Evolutionary conservation across 2,888 invertebrate genomes (phyloP).

Genomic region (Eueremaeus valkanovi): DNA sequence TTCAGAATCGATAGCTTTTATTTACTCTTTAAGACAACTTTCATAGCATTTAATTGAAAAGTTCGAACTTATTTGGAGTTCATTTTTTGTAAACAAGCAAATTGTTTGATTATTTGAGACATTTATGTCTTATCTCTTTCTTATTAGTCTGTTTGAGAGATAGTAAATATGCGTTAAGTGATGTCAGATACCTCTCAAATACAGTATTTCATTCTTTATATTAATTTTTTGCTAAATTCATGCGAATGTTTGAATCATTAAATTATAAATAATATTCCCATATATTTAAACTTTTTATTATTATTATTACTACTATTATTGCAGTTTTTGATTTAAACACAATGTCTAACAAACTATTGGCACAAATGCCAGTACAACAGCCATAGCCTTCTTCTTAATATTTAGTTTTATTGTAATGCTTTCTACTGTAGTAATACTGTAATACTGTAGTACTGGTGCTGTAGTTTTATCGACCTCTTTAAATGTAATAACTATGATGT

Average conservation of each 20-base stretch:
- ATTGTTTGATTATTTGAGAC: too few relatives aligned
- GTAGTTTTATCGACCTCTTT: conserved; percentile 32
- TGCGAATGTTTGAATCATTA: background rate
- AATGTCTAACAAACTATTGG: background rate
- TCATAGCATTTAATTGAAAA: too few relatives aligned
- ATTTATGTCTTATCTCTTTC: too few relatives aligned
- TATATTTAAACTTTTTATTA: background rate
- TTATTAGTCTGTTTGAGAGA: too few relatives aligned
- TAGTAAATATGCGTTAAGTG: too few relatives aligned
- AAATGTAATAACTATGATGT: conserved; percentile 26
- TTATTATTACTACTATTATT: background rate
- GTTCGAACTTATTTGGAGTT: too few relatives aligned
- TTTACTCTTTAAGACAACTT: too few relatives aligned
- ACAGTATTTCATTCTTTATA: background rate
- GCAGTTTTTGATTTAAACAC: background rate
- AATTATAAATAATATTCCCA: background rate
- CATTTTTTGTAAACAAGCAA: too few relatives aligned
- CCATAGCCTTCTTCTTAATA: background rate
- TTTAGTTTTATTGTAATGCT: conserved; percentile 8
- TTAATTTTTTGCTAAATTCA: background rate
- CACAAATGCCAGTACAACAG: background rate
- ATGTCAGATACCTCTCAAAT: too few relatives aligned
- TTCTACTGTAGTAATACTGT: background rate
- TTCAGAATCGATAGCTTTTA: too few relatives aligned
- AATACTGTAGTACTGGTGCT: background rate